Evolutionary conservation across 2,888 invertebrate species (phyloP), one percentile per base, ranked within the genome.

Genomic region (Dasysyrphus albostriatus): DNA sequence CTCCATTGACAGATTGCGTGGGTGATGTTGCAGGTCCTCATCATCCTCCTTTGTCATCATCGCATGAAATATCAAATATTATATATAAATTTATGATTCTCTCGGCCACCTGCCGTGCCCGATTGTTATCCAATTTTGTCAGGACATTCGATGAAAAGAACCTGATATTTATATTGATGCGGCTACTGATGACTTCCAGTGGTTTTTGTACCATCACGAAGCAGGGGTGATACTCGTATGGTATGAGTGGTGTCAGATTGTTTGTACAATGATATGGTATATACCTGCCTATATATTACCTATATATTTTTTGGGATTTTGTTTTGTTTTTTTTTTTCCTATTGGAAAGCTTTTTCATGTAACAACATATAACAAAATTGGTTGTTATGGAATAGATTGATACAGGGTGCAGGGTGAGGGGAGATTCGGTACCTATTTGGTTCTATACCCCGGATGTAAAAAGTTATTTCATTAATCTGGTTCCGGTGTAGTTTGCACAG

Each of bases 391-490:
- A 24, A 5, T 49, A 34, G 34, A 16, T 58, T 8, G n/a, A 37
- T 37, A 58, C 5, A 0, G 24, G 5, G 39, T 14, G 16, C 3
- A 2, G n/a, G 14, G 44, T 2, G 37, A 14, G 42, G 19, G 19
- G 19, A n/a, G 12, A 1, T 19, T 7, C 24, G 12, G 1, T 39
- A 8, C n/a, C n/a, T 47, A 47, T 37, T 63, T 19, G 56, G 51
- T 59, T 72, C 42, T 34, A 44, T n/a, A n/a, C n/a, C n/a, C 47
- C 80, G 80, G 83, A 84, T 75, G 80, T 70, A 42, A 80, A 80
- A 84, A 84, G 80, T 83, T 75, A 80, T 84, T 80, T 75, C 83
- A 84, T 84, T 84, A 80, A 80, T 75, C 83, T 75, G 58, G 42
- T 65, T 80, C 83, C 83, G 83, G 83, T 80, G 58, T 75, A 80